These are phyloP conservation scores for Oligia fasciuncula DNA, from an alignment of 2,888 invertebrate genomes.

Conservation along the genomic window DNA sequence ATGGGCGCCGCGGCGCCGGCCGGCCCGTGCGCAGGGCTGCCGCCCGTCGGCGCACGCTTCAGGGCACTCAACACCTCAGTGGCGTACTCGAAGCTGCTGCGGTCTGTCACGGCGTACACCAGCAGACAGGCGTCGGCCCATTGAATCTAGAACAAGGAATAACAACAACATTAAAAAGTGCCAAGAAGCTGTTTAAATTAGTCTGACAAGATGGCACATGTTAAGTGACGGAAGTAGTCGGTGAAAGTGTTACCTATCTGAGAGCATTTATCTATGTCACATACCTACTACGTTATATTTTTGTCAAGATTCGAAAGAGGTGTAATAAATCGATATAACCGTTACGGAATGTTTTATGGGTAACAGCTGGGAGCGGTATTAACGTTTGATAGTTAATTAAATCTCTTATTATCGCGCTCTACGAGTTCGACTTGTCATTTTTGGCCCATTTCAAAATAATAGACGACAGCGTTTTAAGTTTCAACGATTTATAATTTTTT, in stretches of 20 bases:
- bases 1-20: slow-evolving; percentile 86
- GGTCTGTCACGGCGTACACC: slow-evolving; percentile 94
- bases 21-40: slow-evolving; percentile 90
- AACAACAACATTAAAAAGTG: slow-evolving; percentile 50
- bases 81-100: slow-evolving; percentile 93
- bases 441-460: slow-evolving; percentile 36
- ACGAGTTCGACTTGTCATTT: slow-evolving; percentile 12
- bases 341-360: slow-evolving; percentile 37
- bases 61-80: slow-evolving; percentile 91
- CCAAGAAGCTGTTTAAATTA: slow-evolving; percentile 39
- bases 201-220: slow-evolving; percentile 47
- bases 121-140: slow-evolving; percentile 95
- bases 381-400: slow-evolving; percentile 52
- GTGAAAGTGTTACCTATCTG: slow-evolving; percentile 21
- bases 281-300: slow-evolving; percentile 25
- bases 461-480: slow-evolving; percentile 31
- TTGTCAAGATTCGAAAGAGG: slow-evolving; percentile 23
- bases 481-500: slow-evolving; percentile 3
- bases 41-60: slow-evolving; percentile 88
- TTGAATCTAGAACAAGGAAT: slow-evolving; percentile 89
- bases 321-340: slow-evolving; percentile 48
- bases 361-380: slow-evolving; percentile 48
- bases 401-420: slow-evolving; percentile 6
- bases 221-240: slow-evolving; percentile 53
- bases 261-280: slow-evolving; percentile 36